These are phyloP conservation scores for Crenichthys baileyi DNA, from an alignment of 2,797 vertebrate species.

Conservation along the genomic window DNA sequence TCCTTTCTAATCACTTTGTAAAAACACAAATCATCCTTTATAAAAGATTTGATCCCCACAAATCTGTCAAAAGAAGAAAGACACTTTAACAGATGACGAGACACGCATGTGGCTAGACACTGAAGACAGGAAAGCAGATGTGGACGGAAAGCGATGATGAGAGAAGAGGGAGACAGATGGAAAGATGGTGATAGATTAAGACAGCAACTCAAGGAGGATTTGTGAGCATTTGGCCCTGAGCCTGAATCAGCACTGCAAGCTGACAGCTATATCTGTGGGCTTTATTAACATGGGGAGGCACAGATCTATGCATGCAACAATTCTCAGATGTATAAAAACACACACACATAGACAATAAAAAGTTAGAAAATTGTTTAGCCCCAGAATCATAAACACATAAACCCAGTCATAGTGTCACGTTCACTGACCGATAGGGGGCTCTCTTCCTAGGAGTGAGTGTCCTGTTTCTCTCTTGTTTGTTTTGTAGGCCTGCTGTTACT, in stretches of 20 bases:
- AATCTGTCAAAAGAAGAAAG: conserved; percentile 26
- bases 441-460: too few species aligned
- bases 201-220: conserved; percentile 70
- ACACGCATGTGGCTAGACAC: conserved; percentile 42
- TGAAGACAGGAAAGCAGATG: conserved; percentile 46
- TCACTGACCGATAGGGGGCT: too few species aligned
- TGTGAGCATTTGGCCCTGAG: conserved; percentile 71
- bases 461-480: too few species aligned
- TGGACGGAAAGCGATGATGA: conserved; percentile 41
- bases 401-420: neutral
- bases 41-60: conserved; percentile 2
- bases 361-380: conserved; percentile 24
- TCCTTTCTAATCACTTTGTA: conserved; percentile 4
- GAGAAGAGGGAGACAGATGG: conserved; percentile 62
- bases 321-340: conserved; percentile 20
- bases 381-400: conserved; percentile 44
- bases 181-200: conserved; percentile 69
- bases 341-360: conserved; percentile 18
- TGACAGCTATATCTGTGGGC: conserved; percentile 78
- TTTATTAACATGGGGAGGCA: conserved; percentile 77
- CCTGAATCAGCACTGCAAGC: conserved; percentile 75
- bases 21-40: conserved; percentile 12
- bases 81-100: conserved; percentile 52
- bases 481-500: too few species aligned
- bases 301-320: conserved; percentile 40